These are phyloP conservation scores for Harpagoxenus sublaevis DNA, from an alignment of 2,888 invertebrate genomes.

Conservation along the genomic window DNA sequence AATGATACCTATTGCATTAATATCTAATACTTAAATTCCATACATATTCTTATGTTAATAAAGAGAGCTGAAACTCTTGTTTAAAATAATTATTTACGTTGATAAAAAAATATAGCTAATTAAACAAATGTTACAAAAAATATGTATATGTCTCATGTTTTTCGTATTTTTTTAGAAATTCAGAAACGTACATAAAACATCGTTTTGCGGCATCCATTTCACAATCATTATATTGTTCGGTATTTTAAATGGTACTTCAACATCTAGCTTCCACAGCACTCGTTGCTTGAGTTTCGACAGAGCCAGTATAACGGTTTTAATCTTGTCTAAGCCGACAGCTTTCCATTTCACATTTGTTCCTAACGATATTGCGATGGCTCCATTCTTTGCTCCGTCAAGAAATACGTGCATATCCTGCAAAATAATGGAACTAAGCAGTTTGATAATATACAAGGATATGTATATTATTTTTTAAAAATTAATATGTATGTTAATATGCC, in stretches of 20 bases:
- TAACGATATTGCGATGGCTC: constrained; percentile 16
- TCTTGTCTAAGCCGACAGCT: background rate
- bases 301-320: background rate
- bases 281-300: constrained; percentile 55
- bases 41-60: background rate
- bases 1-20: background rate
- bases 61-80: too few relatives aligned
- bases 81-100: too few relatives aligned
- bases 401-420: constrained; percentile 7
- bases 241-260: constrained; percentile 7
- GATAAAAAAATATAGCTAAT: too few relatives aligned
- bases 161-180: background rate
- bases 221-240: constrained; percentile 11
- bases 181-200: constrained; percentile 35
- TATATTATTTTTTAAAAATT: too few relatives aligned
- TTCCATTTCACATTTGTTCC: constrained; percentile 41
- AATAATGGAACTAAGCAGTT: background rate
- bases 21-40: background rate
- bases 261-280: constrained; percentile 69
- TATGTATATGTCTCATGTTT: background rate
- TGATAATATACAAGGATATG: background rate
- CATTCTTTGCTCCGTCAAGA: constrained; percentile 11
- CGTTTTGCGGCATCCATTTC: constrained; percentile 22
- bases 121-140: background rate
- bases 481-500: too few relatives aligned